Evolutionary conservation across 2,797 vertebrate species (phyloP).

Genomic region (Mormyrus proboscirostris): DNA sequence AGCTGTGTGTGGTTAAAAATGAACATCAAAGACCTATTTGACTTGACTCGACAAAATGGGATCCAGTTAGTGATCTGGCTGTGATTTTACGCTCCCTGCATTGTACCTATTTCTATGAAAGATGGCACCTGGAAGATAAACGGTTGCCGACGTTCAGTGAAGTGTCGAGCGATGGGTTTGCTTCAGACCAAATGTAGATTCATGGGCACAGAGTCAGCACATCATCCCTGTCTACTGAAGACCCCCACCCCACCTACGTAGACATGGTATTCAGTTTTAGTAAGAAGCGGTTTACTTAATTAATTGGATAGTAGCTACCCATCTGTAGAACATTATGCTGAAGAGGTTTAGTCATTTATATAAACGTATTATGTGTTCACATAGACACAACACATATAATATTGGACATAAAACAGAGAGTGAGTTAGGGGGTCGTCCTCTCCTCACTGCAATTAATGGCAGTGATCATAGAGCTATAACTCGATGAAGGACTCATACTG

Average conservation of each 20-base stretch:
- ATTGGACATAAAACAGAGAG: not conserved
- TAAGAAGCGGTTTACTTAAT: not conserved
- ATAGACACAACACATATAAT: not conserved
- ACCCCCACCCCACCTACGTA: not conserved
- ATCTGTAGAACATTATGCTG: not conserved
- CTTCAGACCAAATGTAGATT: not conserved
- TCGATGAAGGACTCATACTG: not conserved
- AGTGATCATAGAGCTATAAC: not conserved
- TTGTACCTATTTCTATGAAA: not conserved
- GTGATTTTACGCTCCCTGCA: not conserved
- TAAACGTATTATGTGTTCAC: not conserved
- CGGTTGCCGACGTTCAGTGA: not conserved
- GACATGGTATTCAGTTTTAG: not conserved
- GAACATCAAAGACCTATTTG: not conserved
- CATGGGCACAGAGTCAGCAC: not conserved
- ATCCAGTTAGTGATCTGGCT: not conserved
- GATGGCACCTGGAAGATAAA: not conserved
- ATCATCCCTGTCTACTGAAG: not conserved
- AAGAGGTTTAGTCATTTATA: not conserved
- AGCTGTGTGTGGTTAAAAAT: not conserved
- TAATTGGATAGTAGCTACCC: not conserved
- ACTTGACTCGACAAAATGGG: not conserved
- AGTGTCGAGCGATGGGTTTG: not conserved
- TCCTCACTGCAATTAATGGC: slow-evolving; percentile 1
- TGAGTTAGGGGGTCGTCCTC: not conserved